Evolutionary conservation across 2,797 vertebrate genomes (phyloP), one percentile per base, ranked within the genome.

Genomic region (Xyrichtys novacula): DNA sequence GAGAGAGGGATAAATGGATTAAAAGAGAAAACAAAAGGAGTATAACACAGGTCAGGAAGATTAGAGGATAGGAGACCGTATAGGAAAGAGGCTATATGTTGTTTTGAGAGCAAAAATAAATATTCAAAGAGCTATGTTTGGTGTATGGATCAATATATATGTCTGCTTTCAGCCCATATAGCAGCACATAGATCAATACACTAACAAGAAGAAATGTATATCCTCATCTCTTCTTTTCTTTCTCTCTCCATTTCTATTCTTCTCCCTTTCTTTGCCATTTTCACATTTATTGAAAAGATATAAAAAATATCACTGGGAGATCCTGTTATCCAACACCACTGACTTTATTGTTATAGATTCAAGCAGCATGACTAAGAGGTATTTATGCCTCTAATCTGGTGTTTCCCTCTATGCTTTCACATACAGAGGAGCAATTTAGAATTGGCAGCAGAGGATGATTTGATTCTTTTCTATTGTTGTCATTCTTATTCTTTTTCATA

Each of bases 121-220:
- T 74, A 82, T 81, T 74, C 54, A 76, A 23, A 74, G 76, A 67
- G 68, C 78, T 76, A 83, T 76, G 84, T 60, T 73, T 84, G 68
- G 77, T 53, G 28, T 55, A 54, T 46, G 55, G 74, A 87, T 88
- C 81, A 74, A 82, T 89, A 80, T 31, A 62, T 69, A 83, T 83
- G 82, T 87, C 80, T 84, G 61, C 82, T 84, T 83, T 80, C 70
- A 83, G 71, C 67, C 77, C 77, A 85, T 80, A 80, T 54, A 79
- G 78, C 54, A 74, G 57, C 54, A 68, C 42, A 68, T 32, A 29
- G 81, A 85, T 91, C 86, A 80, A 88, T 89, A 75, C 58, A 70
- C 69, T 83, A 83, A 85, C 85, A 80, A 85, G 78, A 81, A 75
- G 72, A 53, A 60, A 78, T 78, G 65, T 69, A 82, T 72, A 76